A percentile compares a stretch with the other conserved stretches of the same genome.
phyloP scores from a whole-genome alignment of 2,797 vertebrate species.

The Rhyacichthys aspro region DNA sequence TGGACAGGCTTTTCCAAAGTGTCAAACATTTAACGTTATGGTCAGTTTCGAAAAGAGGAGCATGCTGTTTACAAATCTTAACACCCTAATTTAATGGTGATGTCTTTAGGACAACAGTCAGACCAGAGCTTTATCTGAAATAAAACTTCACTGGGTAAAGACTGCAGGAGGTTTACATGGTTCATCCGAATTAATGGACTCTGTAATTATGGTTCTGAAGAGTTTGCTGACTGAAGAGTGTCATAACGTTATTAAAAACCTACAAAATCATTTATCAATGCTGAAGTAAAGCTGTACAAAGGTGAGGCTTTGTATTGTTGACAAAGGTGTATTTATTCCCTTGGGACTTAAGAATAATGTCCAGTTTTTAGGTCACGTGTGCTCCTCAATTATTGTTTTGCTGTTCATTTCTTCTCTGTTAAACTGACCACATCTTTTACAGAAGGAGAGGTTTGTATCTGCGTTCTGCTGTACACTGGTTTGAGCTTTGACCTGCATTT shows the following conservation, averaged over 20 bases:
- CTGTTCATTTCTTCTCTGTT: constrained; percentile 2
- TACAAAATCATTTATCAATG: neutral
- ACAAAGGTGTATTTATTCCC: constrained; percentile 2
- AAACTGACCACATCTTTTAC: constrained; percentile 20
- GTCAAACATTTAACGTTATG: neutral
- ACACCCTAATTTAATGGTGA: neutral
- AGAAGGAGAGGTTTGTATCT: constrained; percentile 18
- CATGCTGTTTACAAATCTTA: constrained; percentile 24
- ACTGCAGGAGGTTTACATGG: constrained; percentile 29
- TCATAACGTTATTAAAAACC: neutral
- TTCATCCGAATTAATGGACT: constrained; percentile 11
- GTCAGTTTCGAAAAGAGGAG: constrained; percentile 30
- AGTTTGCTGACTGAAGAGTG: constrained; percentile 8
- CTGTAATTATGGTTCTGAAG: neutral
- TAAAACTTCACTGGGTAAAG: neutral
- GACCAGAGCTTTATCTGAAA: constrained; percentile 1
- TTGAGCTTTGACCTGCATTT: constrained; percentile 18
- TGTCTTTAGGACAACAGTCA: neutral
- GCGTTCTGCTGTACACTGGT: constrained; percentile 24
- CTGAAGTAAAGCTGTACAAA: constrained; percentile 1
- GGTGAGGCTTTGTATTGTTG: neutral
- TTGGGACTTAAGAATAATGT: neutral
- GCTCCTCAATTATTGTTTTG: constrained; percentile 2
- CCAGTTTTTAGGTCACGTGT: neutral
- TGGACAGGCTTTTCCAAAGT: neutral